Evolutionary conservation across 2,113 vertebrate genomes (phyloP).

Genomic region (Rhynchopsitta pachyrhyncha): DNA sequence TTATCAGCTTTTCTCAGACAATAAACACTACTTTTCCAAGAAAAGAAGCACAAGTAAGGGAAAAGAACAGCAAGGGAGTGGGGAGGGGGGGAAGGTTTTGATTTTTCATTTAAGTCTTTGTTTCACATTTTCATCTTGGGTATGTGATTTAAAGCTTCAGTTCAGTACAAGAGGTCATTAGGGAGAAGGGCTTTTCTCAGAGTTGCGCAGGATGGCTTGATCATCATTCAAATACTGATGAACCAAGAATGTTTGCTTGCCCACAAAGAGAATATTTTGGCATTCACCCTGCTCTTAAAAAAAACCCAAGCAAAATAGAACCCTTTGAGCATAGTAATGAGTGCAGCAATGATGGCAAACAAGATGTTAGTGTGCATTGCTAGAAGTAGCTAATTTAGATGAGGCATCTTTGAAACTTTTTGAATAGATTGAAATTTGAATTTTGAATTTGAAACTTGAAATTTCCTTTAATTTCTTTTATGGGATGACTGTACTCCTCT

Average conservation of each 20-base stretch:
- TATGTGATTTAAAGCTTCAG: not conserved
- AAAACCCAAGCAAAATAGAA: not conserved
- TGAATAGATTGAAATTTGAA: not conserved
- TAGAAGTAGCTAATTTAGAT: not conserved
- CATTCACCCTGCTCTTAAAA: not conserved
- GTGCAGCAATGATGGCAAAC: not conserved
- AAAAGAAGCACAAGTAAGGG: not conserved
- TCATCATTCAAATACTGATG: not conserved
- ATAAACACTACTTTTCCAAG: not conserved
- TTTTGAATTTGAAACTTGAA: not conserved
- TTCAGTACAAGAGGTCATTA: not conserved
- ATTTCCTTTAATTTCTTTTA: not conserved
- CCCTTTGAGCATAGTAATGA: not conserved
- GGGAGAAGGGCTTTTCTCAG: not conserved
- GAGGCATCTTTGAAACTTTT: not conserved
- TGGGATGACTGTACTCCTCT: not conserved
- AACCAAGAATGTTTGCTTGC: not conserved
- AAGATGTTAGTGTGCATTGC: not conserved
- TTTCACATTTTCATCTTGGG: not conserved
- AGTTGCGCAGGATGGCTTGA: not conserved
- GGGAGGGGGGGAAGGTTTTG: not conserved
- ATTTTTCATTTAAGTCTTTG: not conserved
- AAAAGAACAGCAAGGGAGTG: not conserved
- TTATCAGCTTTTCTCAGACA: constrained; percentile 1
- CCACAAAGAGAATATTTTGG: constrained; percentile 18